These are phyloP conservation scores for Alosa alosa DNA, from an alignment of 2,113 vertebrate genomes.

Conservation along the genomic window DNA sequence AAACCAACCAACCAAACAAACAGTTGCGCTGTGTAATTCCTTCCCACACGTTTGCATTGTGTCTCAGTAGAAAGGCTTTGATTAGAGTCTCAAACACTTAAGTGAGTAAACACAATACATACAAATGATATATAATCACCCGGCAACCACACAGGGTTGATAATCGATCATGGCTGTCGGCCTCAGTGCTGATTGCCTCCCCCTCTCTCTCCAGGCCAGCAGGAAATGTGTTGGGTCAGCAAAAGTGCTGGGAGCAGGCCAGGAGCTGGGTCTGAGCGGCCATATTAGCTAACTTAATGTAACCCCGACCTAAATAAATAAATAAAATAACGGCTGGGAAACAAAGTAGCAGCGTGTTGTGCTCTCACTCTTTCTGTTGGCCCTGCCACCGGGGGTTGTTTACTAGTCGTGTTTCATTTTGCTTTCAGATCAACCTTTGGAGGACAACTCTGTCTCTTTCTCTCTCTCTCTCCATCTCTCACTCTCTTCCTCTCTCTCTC, in stretches of 20 bases:
- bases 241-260: constrained; percentile 19
- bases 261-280: constrained; percentile 22
- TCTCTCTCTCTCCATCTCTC: not conserved
- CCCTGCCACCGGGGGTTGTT: not conserved
- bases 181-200: constrained; percentile 38
- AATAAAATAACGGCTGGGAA: not conserved
- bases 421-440: not conserved
- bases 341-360: not conserved
- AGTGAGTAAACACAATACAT: constrained; percentile 56
- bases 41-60: constrained; percentile 36
- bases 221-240: constrained; percentile 44
- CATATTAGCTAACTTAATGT: constrained; percentile 44
- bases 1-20: not conserved
- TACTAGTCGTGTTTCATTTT: not conserved
- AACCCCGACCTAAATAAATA: constrained; percentile 27
- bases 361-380: not conserved
- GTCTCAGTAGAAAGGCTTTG: constrained; percentile 40
- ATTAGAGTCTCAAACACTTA: constrained; percentile 46
- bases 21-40: not conserved
- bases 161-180: constrained; percentile 49
- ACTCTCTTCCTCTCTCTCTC: not conserved
- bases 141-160: constrained; percentile 13
- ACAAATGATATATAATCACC: constrained; percentile 55
- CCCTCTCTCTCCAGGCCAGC: not conserved
- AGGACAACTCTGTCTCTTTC: not conserved